Evolutionary conservation across 2,113 vertebrate genomes (phyloP), one percentile per base, ranked within the genome.

Genomic region (Pluvianellus socialis): DNA sequence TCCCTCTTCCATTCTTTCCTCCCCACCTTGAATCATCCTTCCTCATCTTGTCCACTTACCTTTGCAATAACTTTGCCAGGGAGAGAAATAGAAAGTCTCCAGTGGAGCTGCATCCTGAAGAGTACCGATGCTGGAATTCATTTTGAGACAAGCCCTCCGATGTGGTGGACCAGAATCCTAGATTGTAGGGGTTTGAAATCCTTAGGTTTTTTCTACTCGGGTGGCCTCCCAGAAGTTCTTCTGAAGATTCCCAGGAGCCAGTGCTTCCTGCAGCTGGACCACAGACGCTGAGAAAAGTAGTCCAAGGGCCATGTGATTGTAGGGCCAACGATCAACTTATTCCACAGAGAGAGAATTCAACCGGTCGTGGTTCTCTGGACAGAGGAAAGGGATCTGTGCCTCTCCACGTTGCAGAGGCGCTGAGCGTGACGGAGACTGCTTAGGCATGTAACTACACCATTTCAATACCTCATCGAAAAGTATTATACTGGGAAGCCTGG

Each of bases 241-340:
- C 80, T 56, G 83, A 81, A 63, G 65, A 79, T 71, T 87, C 74
- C 38, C 62, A 79, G 66, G 26, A 95, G 87, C 13, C 91, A 61
- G 19, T 45, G 66, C 47, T 90, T 93, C 74, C 90, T 88, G 71
- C 84, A 90, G 88, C 66, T 89, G 83, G 61, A 86, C 42, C 50
- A 80, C 86, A 92, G 59, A 72, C 49, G 33, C 33, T 15, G 35
- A 82, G 58, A 56, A 59, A 75, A 63, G 14, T 33, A 49, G 33
- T 75, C 44, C 62, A 47, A 72, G 76, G 49, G 49, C 68, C 89
- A n/a, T n/a, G n/a, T 23, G 61, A 79, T 16, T 77, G 61, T 1
- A 86, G 33, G 35, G 70, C 18, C 63, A 59, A 79, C 0, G 38
- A 35, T 12, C 28, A 44, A 33, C 26, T 91, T 62, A 44, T 0